A percentile compares a stretch with the other conserved stretches of the same genome.
phyloP scores from a whole-genome alignment of 2,113 vertebrate species.

The Dicerorhinus sumatrensis region DNA sequence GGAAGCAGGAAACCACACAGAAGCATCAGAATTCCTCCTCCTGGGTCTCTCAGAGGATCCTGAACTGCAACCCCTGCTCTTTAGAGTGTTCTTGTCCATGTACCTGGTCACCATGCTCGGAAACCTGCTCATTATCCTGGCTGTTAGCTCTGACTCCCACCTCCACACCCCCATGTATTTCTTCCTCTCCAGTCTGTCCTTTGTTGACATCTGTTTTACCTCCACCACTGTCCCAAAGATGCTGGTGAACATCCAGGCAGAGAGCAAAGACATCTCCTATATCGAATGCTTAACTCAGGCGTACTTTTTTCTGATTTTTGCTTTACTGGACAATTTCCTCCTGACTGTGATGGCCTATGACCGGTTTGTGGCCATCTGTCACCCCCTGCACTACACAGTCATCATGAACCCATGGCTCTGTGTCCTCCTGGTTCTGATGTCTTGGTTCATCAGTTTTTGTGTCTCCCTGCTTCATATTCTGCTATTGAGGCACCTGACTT shows the following conservation, averaged over 20 bases:
- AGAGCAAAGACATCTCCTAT: slow-evolving; percentile 25
- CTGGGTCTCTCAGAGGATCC: too few relatives aligned
- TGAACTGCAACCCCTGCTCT: slow-evolving; percentile 1
- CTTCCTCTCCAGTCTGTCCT: slow-evolving; percentile 33
- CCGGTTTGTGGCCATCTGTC: slow-evolving; percentile 6
- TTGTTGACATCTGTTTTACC: not conserved
- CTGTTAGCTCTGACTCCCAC: not conserved
- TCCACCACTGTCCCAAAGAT: not conserved
- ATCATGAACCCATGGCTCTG: not conserved
- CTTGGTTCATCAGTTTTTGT: not conserved
- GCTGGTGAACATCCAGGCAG: slow-evolving; percentile 3
- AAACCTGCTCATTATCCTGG: slow-evolving; percentile 50
- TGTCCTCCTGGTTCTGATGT: not conserved
- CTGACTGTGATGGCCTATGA: slow-evolving; percentile 25
- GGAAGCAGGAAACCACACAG: not conserved
- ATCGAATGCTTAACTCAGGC: not conserved
- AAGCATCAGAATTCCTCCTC: not conserved
- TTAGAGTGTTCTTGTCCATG: slow-evolving; percentile 35
- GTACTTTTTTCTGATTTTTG: slow-evolving; percentile 33
- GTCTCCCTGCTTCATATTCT: not conserved
- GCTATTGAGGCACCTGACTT: not conserved
- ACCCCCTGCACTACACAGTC: not conserved
- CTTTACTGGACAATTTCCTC: not conserved
- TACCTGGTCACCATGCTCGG: not conserved
- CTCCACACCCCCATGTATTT: slow-evolving; percentile 32